Evolutionary conservation across 2,113 vertebrate species (phyloP).

Genomic region (Willisornis vidua): DNA sequence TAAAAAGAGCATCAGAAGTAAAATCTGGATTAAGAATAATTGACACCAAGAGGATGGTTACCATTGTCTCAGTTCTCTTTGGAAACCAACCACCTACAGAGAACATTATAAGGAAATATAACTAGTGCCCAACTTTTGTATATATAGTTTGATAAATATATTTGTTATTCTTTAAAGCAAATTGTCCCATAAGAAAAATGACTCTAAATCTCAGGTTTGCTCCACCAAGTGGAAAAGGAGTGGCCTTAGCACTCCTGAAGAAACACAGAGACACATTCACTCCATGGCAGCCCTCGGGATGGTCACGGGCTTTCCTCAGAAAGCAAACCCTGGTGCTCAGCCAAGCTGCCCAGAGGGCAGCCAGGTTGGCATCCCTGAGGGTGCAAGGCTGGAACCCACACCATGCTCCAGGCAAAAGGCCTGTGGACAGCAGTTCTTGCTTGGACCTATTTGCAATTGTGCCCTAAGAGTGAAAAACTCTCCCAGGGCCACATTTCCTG

Average conservation of each 20-base stretch:
- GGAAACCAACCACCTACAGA: background rate
- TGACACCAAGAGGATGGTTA: background rate
- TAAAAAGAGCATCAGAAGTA: background rate
- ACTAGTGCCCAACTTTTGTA: background rate
- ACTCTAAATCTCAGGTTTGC: background rate
- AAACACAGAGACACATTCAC: background rate
- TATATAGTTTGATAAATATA: background rate
- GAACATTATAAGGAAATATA: background rate
- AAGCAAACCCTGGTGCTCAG: background rate
- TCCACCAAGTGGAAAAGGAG: background rate
- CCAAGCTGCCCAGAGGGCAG: background rate
- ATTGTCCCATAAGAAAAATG: background rate
- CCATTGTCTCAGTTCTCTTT: background rate
- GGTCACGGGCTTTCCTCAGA: accelerated
- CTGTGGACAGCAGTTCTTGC: background rate
- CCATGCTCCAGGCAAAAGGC: background rate
- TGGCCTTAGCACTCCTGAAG: background rate
- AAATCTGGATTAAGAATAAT: background rate
- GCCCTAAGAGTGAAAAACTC: background rate
- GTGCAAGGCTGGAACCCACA: too few relatives aligned
- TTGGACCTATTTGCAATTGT: background rate
- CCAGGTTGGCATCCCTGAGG: background rate
- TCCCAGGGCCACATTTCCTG: background rate
- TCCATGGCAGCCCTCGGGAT: accelerated
- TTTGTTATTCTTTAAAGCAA: background rate